phyloP scores from a whole-genome alignment of 2,888 invertebrate species.

The Eulithis prunata region DNA sequence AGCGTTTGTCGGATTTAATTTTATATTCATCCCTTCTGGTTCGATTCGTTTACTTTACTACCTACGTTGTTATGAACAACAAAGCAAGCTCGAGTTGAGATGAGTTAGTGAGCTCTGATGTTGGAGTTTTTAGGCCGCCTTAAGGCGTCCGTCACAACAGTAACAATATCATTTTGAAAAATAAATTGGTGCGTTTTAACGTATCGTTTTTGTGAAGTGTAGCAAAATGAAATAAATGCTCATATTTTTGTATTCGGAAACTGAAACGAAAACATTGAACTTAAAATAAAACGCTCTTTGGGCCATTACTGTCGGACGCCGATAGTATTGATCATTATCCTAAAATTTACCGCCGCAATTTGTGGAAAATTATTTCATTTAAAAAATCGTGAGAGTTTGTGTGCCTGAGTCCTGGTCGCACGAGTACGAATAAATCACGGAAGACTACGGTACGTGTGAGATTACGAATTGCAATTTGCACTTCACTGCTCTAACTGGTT shows the following conservation, averaged over 20 bases:
- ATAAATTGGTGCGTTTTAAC: too few species aligned
- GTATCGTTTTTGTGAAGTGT: too few species aligned
- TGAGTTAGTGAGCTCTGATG: too few species aligned
- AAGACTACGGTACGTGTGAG: constrained; percentile 25
- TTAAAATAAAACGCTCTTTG: constrained; percentile 19
- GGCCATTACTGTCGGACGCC: constrained; percentile 22
- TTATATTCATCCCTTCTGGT: constrained; percentile 27
- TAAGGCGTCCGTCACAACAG: too few species aligned
- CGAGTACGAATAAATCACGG: constrained; percentile 33
- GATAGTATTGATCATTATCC: constrained; percentile 28
- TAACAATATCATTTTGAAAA: too few species aligned
- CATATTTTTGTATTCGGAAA: constrained; percentile 12
- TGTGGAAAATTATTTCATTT: constrained; percentile 35
- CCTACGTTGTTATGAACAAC: too few species aligned
- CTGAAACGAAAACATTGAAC: constrained; percentile 5
- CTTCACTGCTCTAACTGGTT: constrained; percentile 23
- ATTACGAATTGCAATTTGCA: constrained; percentile 33
- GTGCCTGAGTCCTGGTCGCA: constrained; percentile 10
- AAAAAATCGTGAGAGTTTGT: constrained; percentile 27
- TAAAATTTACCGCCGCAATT: constrained; percentile 35
- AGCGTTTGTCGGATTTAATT: constrained; percentile 43
- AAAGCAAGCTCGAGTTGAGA: too few species aligned
- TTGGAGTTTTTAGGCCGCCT: too few species aligned
- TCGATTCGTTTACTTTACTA: too few species aligned
- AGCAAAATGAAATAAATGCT: not conserved